A percentile compares a stretch with the other conserved stretches of the same genome.
Conservation (phyloP, 2,888 invertebrate genomes). For the Noctua fimbriata region DNA sequence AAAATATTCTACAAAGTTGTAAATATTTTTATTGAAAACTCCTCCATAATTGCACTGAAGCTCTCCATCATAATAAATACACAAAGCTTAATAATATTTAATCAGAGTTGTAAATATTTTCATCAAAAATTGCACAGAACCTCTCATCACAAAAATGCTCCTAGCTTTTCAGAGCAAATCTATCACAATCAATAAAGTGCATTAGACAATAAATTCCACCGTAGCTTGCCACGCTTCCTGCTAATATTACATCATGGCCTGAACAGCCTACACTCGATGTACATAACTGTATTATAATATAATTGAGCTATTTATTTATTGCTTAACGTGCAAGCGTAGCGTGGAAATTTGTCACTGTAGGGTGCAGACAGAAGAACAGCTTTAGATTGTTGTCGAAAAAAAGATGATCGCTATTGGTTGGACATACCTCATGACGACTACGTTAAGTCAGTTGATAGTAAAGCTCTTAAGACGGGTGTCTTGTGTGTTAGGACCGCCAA, state of each 20-base stretch:
- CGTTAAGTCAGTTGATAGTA: background rate
- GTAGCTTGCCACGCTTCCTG: conserved; percentile 43
- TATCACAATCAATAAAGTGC: conserved; percentile 44
- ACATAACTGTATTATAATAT: conserved; percentile 66
- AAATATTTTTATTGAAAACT: background rate
- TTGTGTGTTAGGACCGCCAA: too few relatives aligned
- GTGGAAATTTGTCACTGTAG: conserved; percentile 29
- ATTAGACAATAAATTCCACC: conserved; percentile 47
- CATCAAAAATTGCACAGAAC: background rate
- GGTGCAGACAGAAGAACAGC: conserved; percentile 11
- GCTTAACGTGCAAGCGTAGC: conserved; percentile 53
- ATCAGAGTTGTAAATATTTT: background rate
- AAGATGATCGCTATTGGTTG: background rate
- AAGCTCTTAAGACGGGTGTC: too few relatives aligned
- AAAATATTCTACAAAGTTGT: background rate
- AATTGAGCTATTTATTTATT: conserved; percentile 68
- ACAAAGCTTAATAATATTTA: background rate
- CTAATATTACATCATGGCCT: conserved; percentile 45
- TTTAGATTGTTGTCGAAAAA: background rate
- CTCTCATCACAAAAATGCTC: background rate
- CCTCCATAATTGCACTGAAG: background rate
- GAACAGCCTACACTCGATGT: conserved; percentile 42
- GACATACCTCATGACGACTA: background rate
- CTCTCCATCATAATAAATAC: background rate
- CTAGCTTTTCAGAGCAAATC: conserved; percentile 57